Evolutionary conservation across 2,113 vertebrate genomes (phyloP), one percentile per base, ranked within the genome.

Genomic region (Oophaga pumilio): DNA sequence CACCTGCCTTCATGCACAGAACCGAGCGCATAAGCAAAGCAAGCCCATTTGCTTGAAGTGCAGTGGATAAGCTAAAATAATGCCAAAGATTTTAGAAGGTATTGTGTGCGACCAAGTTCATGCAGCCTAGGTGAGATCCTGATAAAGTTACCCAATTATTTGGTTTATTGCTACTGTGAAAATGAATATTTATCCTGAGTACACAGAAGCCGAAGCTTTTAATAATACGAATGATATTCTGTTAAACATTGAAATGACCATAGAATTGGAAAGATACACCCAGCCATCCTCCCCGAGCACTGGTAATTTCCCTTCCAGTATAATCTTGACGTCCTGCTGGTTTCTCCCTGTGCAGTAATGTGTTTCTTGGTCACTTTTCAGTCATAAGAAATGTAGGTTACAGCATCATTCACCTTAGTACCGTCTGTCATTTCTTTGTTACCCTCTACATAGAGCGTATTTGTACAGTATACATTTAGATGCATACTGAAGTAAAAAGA

Each of bases 401-500:
- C 9, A 53, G 62, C 22, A 13, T 12, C 8, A 9, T 50, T 15
- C 14, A 52, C 22, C 43, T 53, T 50, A n/a, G 22, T 26, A 17
- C 53, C 1, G 4, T 50, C 43, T 83, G 49, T 52, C 20, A 69
- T 15, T 69, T 52, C 64, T 83, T 66, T 83, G 62, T 83, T 69
- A 69, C 81, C 62, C 15, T 83, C 66, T 24, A 22, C 64, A 69
- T 78, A 66, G 57, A 49, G 74, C 49, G 77, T 52, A 76, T 74
- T 28, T 73, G 53, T 64, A 87, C 79, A 28, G 56, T 76, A 83
- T 76, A 81, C n/a, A 49, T 87, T 87, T 82, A 62, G 68, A 83
- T 88, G 18, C 81, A 88, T 88, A n/a, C 87, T 76, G 87, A 71
- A 77, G 73, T 56, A 84, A 62, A 76, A 84, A 76, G 77, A 60